Evolutionary conservation across 2,113 vertebrate genomes (phyloP).

Genomic region (Trogon surrucura): DNA sequence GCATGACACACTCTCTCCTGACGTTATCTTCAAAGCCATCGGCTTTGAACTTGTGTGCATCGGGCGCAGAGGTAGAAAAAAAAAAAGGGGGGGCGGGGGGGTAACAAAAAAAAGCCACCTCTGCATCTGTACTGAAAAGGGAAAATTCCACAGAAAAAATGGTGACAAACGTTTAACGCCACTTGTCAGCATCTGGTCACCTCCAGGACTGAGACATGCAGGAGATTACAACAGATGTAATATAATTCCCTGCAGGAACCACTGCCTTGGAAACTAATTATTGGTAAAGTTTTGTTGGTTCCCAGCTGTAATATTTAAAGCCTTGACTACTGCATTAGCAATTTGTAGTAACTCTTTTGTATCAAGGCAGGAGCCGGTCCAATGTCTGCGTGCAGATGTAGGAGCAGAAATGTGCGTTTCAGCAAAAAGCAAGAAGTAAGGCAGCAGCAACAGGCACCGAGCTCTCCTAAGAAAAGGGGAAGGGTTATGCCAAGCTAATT

Average conservation of each 20-base stretch:
- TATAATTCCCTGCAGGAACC: conserved; percentile 37
- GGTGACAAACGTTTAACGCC: neutral
- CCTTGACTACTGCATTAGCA: conserved; percentile 47
- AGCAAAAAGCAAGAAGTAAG: conserved; percentile 19
- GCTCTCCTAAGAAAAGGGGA: neutral
- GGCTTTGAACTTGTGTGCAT: conserved; percentile 2
- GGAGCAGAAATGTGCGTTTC: conserved; percentile 32
- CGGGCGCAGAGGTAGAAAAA: neutral
- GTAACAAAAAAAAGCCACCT: neutral
- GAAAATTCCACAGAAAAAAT: conserved; percentile 35
- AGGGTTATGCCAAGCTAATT: neutral
- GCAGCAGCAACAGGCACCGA: neutral
- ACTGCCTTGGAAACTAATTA: conserved; percentile 23
- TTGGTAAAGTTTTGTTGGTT: conserved; percentile 25
- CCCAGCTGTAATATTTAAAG: conserved; percentile 58
- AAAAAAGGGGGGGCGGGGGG: too few relatives aligned
- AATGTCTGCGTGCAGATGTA: neutral
- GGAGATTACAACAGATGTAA: conserved; percentile 8
- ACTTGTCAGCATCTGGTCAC: conserved; percentile 43
- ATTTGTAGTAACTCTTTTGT: neutral
- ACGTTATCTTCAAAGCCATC: conserved; percentile 31
- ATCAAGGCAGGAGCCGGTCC: neutral
- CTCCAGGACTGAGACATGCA: neutral
- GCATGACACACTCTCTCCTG: conserved; percentile 5
- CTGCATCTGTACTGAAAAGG: neutral